phyloP scores from a whole-genome alignment of 2,888 invertebrate genomes.

The Pandemis cinnamomeana region DNA sequence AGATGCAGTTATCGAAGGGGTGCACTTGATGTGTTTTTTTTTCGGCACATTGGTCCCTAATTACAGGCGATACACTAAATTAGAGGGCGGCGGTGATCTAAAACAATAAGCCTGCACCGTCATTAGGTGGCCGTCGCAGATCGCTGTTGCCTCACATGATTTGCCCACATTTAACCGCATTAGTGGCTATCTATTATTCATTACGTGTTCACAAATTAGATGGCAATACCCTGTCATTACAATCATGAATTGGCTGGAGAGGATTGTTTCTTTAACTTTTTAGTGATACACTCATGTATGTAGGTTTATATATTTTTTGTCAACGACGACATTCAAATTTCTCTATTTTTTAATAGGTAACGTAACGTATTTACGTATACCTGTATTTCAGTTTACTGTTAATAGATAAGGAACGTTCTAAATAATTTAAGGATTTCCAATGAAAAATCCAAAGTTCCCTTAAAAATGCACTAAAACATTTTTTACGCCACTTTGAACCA shows the following conservation, averaged over 20 bases:
- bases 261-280: slow-evolving; percentile 1
- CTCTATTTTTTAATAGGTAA: no score
- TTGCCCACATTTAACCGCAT: slow-evolving; percentile 72
- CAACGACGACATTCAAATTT: background rate
- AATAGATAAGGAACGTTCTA: no score
- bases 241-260: slow-evolving; percentile 11
- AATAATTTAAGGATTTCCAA: no score
- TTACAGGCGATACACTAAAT: slow-evolving; percentile 76
- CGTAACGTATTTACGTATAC: no score
- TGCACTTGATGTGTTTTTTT: slow-evolving; percentile 70
- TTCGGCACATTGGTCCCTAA: slow-evolving; percentile 67
- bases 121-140: slow-evolving; percentile 71
- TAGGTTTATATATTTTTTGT: background rate
- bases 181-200: slow-evolving; percentile 65
- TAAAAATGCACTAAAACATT: background rate
- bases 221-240: slow-evolving; percentile 33
- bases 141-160: slow-evolving; percentile 69
- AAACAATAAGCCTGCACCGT: slow-evolving; percentile 79
- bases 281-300: background rate
- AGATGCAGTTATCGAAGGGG: slow-evolving; percentile 73
- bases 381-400: no score
- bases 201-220: slow-evolving; percentile 56
- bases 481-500: background rate
- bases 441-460: background rate
- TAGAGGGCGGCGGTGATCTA: slow-evolving; percentile 81